A percentile compares a stretch with the other conserved stretches of the same genome.
These are phyloP conservation scores for Blastobasis adustella DNA, from an alignment of 2,888 invertebrate genomes.

Conservation along the genomic window DNA sequence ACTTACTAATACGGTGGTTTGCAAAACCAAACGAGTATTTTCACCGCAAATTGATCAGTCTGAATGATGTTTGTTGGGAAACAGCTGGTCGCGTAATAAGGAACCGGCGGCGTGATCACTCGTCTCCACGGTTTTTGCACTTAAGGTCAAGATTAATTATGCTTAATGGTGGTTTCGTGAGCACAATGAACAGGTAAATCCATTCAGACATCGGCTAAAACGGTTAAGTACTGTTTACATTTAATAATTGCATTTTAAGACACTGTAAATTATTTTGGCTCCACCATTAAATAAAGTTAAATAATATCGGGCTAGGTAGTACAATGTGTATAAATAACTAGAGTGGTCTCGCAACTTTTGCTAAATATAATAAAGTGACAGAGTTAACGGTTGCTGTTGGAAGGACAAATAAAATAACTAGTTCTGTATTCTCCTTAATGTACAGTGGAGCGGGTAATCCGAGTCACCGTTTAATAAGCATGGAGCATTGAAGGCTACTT, in stretches of 20 bases:
- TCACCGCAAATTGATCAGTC: constrained; percentile 11
- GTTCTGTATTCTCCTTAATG: constrained; percentile 21
- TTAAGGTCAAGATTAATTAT: constrained; percentile 36
- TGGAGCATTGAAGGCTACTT: constrained; percentile 3
- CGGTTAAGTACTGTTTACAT: neutral
- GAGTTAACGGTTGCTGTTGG: neutral
- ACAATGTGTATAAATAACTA: neutral
- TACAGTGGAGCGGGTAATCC: constrained; percentile 3
- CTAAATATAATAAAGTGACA: neutral
- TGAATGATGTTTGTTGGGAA: constrained; percentile 35
- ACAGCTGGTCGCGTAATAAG: constrained; percentile 44
- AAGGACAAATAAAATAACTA: neutral
- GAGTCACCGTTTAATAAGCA: neutral
- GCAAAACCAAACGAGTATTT: constrained; percentile 5
- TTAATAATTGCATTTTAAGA: too few relatives aligned
- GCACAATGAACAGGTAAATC: constrained; percentile 2
- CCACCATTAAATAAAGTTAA: too few relatives aligned
- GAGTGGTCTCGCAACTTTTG: constrained; percentile 6
- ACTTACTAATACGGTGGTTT: constrained; percentile 1
- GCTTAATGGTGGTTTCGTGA: constrained; percentile 17
- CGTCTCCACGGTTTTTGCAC: constrained; percentile 44
- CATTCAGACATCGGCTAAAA: neutral
- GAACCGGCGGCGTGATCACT: constrained; percentile 33
- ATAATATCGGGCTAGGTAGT: too few relatives aligned
- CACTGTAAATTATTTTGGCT: too few relatives aligned